Evolutionary conservation across 2,113 vertebrate species (phyloP), one percentile per base, ranked within the genome.

Genomic region (Tenebrosternarchus preto): DNA sequence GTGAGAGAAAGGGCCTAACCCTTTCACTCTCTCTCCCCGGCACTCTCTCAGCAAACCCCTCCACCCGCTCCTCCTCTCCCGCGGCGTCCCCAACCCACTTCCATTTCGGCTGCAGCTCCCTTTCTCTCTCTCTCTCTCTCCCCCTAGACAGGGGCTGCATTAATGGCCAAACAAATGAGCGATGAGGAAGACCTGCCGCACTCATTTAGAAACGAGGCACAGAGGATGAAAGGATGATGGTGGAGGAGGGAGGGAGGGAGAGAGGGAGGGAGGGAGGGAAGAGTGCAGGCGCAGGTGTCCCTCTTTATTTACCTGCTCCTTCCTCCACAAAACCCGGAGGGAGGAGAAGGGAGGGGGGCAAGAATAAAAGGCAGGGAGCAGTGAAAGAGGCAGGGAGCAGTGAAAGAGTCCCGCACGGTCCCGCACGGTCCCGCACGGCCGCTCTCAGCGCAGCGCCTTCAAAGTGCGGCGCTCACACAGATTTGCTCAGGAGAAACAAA

Each of bases 1-100:
- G 73, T 89, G 77, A 72, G 43, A 16, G 8, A 85, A 77, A 76
- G 81, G 85, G n/a, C n/a, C n/a, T 20, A 75, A 83, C 82, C 81
- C 67, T 81, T n/a, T n/a, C n/a, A 73, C 72, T 70, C 70, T 84
- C 77, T 59, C 66, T 1, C 75, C 82, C 79, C 74, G 75, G 77
- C 81, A 73, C 33, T 67, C 5, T 50, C 64, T 22, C 22, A n/a
- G n/a, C n/a, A n/a, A n/a, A n/a, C n/a, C n/a, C n/a, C n/a, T n/a
- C n/a, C 59, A 17, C n/a, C 3, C 22, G 56, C 43, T 9, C 73
- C 74, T 63, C 27, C 1, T 57, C 80, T 79, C 64, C 73, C 76
- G 77, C 63, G 19, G 36, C 56, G 39, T 64, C 82, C 66, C 75
- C 84, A 80, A 81, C 84, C 83, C 33, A 19, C 61, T 5, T 73